Conservation (phyloP, 2,797 vertebrate species). For the Urophycis tenuis region DNA sequence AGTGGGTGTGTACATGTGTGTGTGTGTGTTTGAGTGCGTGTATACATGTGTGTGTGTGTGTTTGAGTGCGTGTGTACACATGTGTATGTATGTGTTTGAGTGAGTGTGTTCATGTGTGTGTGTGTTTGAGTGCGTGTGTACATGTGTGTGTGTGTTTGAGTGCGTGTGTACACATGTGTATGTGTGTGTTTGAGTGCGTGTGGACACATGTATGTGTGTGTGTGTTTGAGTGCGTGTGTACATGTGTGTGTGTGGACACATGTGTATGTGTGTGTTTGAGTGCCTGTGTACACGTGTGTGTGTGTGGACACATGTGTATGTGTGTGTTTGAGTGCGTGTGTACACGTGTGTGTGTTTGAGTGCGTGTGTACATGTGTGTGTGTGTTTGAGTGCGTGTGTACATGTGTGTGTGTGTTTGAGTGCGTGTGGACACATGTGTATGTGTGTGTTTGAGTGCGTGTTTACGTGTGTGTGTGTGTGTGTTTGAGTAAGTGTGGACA, state of each 20-base stretch:
- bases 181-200: too few species aligned
- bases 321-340: slow-evolving; percentile 16
- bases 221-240: slow-evolving; percentile 12
- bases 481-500: too few species aligned
- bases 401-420: not conserved
- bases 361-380: too few species aligned
- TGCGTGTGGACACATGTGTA: too few species aligned
- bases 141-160: too few species aligned
- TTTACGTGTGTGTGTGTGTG: not conserved
- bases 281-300: not conserved
- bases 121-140: too few species aligned
- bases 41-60: not conserved
- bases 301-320: not conserved
- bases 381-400: not conserved
- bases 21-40: slow-evolving; percentile 15
- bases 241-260: slow-evolving; percentile 8
- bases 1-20: slow-evolving; percentile 6
- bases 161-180: slow-evolving; percentile 1
- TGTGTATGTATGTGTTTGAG: slow-evolving; percentile 14
- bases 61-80: not conserved
- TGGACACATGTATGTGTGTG: not conserved
- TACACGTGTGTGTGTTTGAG: slow-evolving; percentile 7
- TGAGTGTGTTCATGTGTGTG: not conserved
- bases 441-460: slow-evolving; percentile 15
- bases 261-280: not conserved